Evolutionary conservation across 2,113 vertebrate genomes (phyloP), one percentile per base, ranked within the genome.

Genomic region (Potamarius usumacintae): DNA sequence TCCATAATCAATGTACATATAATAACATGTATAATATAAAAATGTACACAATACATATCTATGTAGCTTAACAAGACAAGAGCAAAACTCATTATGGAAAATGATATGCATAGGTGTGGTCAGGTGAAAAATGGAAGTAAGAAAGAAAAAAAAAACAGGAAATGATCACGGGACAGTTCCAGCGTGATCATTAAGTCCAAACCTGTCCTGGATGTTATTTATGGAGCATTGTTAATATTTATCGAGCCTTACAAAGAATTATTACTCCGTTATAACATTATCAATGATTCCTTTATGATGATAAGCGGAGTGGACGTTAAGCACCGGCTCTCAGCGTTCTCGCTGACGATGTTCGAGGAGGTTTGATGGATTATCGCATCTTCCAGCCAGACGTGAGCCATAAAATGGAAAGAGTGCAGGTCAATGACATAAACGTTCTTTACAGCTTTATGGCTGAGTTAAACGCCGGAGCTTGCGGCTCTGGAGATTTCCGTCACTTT

Each of bases 381-480:
- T 62, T 42, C 20, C 55, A 42, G 79, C 79, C 79, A 82, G 79
- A 82, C 30, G 57, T 5, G 14, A 58, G 34, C 53, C n/a, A 4
- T 80, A 80, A 58, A 80, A 27, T 17, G 53, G n/a, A 58, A 80
- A 11, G 22, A 82, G 80, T 82, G 80, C 80, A 62, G 80, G 80
- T 34, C 80, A 62, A 7, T 42, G 55, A 48, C 20, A 48, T 63
- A 34, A 82, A 82, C 9, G 8, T 62, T 42, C 27, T 58, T 58
- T 58, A 58, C 5, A 15, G 78, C 72, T 81, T 34, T 18, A 34
- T 18, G 55, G 27, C n/a, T 81, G 17, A 5, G 50, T 76, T 77
- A 52, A 2, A 52, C 0, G 20, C 74, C n/a, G 48, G 6, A n/a
- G 76, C 50, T 27, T 53, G 11, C 48, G 53, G 20, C 5, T 77